Conservation (phyloP, 2,888 invertebrate species). For the Elaeidobius kamerunicus region DNA sequence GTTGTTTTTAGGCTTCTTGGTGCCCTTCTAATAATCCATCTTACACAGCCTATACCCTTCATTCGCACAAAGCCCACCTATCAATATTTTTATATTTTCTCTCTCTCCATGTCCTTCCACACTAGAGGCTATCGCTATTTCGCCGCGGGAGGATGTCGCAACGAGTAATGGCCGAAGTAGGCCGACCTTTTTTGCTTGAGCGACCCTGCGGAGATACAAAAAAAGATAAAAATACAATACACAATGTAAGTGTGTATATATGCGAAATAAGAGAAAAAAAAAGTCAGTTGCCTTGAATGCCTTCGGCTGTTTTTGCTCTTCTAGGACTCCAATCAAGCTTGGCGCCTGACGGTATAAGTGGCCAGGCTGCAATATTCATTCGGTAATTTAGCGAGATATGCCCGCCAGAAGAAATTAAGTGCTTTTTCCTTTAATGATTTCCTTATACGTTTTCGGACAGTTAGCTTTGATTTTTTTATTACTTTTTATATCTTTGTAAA, state of each 20-base stretch:
- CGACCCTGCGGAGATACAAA: conserved; percentile 1
- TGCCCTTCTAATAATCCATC: too few species aligned
- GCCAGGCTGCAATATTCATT: too few species aligned
- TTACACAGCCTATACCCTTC: too few species aligned
- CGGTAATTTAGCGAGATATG: too few species aligned
- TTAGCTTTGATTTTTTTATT: too few species aligned
- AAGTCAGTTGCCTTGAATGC: conserved; percentile 14
- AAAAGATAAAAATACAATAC: conserved; percentile 7
- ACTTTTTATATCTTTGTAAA: too few species aligned
- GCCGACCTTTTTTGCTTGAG: conserved; percentile 8
- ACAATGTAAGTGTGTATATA: neutral
- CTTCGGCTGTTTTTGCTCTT: conserved; percentile 9
- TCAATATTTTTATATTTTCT: neutral
- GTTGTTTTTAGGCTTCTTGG: too few species aligned
- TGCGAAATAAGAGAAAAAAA: conserved; percentile 4
- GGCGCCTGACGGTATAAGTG: too few species aligned
- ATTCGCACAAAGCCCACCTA: neutral
- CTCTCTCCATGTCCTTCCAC: neutral
- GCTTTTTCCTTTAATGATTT: too few species aligned
- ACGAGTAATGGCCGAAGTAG: conserved; percentile 5
- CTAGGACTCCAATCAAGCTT: conserved; percentile 16
- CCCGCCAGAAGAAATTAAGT: too few species aligned
- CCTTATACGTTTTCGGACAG: too few species aligned
- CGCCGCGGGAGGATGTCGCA: conserved; percentile 2
- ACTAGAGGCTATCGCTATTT: neutral